phyloP scores from a whole-genome alignment of 37 sponge, comb jelly and placozoan species.

The Chondrilla cf. caribensis region DNA sequence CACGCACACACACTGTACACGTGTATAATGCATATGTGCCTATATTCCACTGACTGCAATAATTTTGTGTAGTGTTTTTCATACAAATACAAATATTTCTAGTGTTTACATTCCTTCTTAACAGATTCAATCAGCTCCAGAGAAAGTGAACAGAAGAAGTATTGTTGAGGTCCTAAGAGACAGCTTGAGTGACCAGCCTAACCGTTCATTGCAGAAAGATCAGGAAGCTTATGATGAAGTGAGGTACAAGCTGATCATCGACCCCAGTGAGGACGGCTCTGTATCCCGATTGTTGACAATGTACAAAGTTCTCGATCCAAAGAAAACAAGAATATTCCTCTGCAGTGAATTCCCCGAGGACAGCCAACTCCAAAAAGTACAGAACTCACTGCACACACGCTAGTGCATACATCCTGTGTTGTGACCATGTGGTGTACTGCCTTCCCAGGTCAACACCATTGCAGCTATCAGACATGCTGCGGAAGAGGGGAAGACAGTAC shows the following conservation, averaged over 20 bases:
- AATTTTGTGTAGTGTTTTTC: too few species aligned
- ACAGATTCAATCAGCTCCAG: background rate
- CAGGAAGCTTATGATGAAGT: conserved; percentile 56
- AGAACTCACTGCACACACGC: background rate
- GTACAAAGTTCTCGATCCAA: conserved; percentile 56
- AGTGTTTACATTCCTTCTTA: too few species aligned
- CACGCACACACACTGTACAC: too few species aligned
- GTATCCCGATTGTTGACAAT: conserved; percentile 71
- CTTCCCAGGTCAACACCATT: conserved; percentile 71
- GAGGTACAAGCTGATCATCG: conserved; percentile 68
- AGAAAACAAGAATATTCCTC: conserved; percentile 60
- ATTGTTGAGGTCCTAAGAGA: conserved; percentile 55
- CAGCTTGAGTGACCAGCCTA: conserved; percentile 58
- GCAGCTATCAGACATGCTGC: conserved; percentile 81
- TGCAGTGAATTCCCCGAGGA: conserved; percentile 92
- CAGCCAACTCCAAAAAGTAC: conserved; percentile 71
- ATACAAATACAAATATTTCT: too few species aligned
- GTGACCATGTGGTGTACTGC: too few species aligned
- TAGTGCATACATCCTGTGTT: background rate
- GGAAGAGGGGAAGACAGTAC: conserved; percentile 75
- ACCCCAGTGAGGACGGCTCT: conserved; percentile 64
- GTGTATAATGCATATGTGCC: too few species aligned
- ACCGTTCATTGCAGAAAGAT: background rate
- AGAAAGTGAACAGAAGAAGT: conserved; percentile 24
- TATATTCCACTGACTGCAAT: too few species aligned